phyloP scores from a whole-genome alignment of 2,113 vertebrate genomes.

The Strix aluco region DNA sequence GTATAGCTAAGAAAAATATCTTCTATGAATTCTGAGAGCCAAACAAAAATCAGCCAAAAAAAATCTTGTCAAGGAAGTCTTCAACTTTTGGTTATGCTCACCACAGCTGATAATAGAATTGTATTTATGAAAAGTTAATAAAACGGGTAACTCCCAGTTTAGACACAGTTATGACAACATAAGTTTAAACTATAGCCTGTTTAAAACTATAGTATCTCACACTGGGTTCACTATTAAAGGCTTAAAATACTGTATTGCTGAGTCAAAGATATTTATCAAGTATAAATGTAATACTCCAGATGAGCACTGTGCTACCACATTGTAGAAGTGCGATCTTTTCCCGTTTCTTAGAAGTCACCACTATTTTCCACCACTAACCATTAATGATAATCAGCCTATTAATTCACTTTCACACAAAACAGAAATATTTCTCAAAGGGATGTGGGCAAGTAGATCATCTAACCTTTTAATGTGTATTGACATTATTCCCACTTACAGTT shows the following conservation, averaged over 20 bases:
- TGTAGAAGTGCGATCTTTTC: background rate
- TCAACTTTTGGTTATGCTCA: background rate
- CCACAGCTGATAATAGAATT: background rate
- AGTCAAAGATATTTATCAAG: background rate
- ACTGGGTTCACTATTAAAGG: background rate
- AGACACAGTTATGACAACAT: accelerated
- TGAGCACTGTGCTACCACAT: background rate
- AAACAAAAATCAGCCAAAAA: background rate
- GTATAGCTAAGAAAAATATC: background rate
- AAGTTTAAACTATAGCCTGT: background rate
- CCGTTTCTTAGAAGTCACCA: background rate
- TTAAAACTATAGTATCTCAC: background rate
- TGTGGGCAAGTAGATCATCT: background rate
- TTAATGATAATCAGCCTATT: background rate
- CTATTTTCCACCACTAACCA: background rate
- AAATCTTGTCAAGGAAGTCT: background rate
- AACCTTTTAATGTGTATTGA: background rate
- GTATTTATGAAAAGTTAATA: background rate
- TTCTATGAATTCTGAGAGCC: background rate
- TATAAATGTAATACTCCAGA: background rate
- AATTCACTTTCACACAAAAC: background rate
- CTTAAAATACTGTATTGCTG: background rate
- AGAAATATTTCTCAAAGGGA: background rate
- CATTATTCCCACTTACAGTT: background rate
- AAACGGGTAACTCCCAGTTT: background rate